Evolutionary conservation across 2,888 invertebrate species (phyloP).

Genomic region (Cheilosia soror): DNA sequence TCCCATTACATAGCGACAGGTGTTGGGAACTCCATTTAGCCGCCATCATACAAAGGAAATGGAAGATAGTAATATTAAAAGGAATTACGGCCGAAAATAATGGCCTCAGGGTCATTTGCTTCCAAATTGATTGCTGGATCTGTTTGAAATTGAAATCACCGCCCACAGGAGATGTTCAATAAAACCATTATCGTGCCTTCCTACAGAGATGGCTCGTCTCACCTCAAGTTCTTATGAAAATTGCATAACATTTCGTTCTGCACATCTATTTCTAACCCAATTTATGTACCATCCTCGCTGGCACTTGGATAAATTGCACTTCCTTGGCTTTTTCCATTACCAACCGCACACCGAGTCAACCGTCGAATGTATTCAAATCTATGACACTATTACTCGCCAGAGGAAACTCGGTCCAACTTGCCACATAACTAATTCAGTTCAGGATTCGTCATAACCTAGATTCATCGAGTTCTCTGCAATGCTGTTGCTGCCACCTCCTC

Average conservation of each 20-base stretch:
- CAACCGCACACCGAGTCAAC: constrained; percentile 1
- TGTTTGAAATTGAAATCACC: too few species aligned
- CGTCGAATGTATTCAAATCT: constrained; percentile 11
- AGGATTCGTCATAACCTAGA: constrained; percentile 51
- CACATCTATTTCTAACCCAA: neutral
- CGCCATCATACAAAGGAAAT: neutral
- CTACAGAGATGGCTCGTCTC: neutral
- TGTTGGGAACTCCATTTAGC: neutral
- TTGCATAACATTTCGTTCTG: constrained; percentile 4
- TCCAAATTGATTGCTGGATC: too few species aligned
- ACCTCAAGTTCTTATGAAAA: neutral
- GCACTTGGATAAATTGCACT: constrained; percentile 10
- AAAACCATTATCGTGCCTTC: neutral
- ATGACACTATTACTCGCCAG: constrained; percentile 25
- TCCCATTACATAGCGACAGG: neutral
- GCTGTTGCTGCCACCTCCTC: neutral
- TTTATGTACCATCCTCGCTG: constrained; percentile 1
- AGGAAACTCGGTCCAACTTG: constrained; percentile 9
- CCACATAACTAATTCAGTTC: constrained; percentile 51
- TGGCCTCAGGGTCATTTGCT: too few species aligned
- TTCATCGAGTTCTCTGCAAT: constrained; percentile 21
- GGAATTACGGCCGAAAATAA: too few species aligned
- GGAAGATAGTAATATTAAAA: too few species aligned
- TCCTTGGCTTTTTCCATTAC: neutral
- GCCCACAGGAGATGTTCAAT: neutral